phyloP scores from a whole-genome alignment of 2,113 vertebrate genomes.

The Mus musculus region GRCm39 chr13:53268501-53269000 shows the following conservation, averaged over 20 bases:
- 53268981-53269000: background rate
- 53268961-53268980: background rate
- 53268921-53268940: background rate
- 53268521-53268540: background rate
- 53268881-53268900: background rate
- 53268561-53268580: background rate
- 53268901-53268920: too few relatives aligned
- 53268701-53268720: background rate
- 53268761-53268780: background rate
- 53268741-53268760: background rate
- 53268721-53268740: background rate
- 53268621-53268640: background rate
- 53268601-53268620: background rate
- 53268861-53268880: background rate
- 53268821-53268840: background rate
- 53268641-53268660: too few relatives aligned
- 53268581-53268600: rapidly evolving
- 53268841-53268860: background rate
- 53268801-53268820: background rate
- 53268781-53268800: background rate
- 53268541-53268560: background rate
- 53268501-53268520: rapidly evolving
- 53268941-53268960: background rate
- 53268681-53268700: background rate
- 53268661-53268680: background rate